A percentile compares a stretch with the other conserved stretches of the same genome.
Evolutionary conservation across 92 coral and sea anemone genomes (phyloP).

Genomic region (Palythoa caribaeorum): DNA sequence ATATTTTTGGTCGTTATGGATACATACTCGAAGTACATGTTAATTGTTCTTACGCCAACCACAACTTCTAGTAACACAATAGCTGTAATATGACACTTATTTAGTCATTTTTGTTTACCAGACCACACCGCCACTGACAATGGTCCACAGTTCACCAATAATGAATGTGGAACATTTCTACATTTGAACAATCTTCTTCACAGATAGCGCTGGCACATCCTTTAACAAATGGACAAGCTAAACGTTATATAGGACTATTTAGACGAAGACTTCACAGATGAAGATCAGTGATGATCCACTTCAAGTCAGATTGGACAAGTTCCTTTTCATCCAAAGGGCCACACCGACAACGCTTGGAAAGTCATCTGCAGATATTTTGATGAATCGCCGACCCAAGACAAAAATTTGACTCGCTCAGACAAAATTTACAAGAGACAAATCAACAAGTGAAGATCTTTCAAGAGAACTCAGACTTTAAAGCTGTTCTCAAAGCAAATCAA

Average conservation of each 20-base stretch:
- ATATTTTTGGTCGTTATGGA: neutral
- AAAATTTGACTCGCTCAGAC: too few species aligned
- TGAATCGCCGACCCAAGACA: conserved; percentile 48
- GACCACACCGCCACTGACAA: neutral
- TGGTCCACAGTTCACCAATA: conserved; percentile 3
- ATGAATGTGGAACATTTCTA: too few species aligned
- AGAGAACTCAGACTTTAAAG: conserved; percentile 9
- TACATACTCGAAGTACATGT: neutral
- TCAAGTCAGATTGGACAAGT: conserved; percentile 46
- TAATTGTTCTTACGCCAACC: neutral
- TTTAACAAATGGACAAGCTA: too few species aligned
- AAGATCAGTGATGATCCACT: too few species aligned
- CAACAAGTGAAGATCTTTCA: too few species aligned
- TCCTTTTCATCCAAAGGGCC: conserved; percentile 28
- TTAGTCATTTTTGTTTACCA: neutral
- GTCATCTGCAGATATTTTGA: conserved; percentile 29
- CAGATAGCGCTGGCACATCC: too few species aligned
- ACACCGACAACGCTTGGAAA: conserved; percentile 50
- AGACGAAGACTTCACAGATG: too few species aligned
- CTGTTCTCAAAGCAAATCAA: conserved; percentile 15
- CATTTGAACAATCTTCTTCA: too few species aligned
- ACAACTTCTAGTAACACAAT: neutral
- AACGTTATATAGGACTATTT: too few species aligned
- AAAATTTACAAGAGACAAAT: too few species aligned
- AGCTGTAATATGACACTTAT: neutral